phyloP scores from a whole-genome alignment of 2,113 vertebrate species.

The Verasper variegatus region DNA sequence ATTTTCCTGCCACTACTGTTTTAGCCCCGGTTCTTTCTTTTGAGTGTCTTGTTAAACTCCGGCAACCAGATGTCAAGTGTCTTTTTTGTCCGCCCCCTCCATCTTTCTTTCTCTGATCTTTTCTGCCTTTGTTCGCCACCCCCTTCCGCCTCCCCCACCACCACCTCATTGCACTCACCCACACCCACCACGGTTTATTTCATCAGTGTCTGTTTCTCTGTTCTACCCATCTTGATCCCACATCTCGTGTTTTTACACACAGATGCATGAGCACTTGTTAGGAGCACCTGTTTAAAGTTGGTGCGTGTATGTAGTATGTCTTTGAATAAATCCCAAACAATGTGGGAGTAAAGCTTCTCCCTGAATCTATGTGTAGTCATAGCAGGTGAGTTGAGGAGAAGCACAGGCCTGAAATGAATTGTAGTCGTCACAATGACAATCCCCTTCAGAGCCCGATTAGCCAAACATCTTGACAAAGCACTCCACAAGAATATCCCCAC shows the following conservation, averaged over 20 bases:
- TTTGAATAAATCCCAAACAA: background rate
- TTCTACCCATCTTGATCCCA: background rate
- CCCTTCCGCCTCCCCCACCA: background rate
- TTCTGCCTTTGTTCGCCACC: conserved; percentile 49
- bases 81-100: conserved; percentile 36
- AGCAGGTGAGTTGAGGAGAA: conserved; percentile 31
- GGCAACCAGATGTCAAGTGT: conserved; percentile 59
- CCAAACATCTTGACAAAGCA: conserved; percentile 53
- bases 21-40: conserved; percentile 40
- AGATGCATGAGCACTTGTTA: background rate
- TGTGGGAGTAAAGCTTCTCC: background rate
- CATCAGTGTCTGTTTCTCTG: conserved; percentile 49
- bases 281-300: background rate
- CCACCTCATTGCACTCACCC: background rate
- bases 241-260: background rate
- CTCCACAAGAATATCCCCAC: conserved; percentile 14
- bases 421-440: conserved; percentile 42
- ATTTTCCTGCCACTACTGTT: conserved; percentile 47
- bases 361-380: background rate
- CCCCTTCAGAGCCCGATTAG: conserved; percentile 38
- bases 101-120: conserved; percentile 54
- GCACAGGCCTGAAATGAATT: conserved; percentile 32
- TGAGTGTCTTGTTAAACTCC: conserved; percentile 68
- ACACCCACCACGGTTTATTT: conserved; percentile 39
- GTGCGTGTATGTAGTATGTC: background rate